Conservation (phyloP, 1,140 invertebrate genomes). For the Hyposmocoma kahamanoa region DNA sequence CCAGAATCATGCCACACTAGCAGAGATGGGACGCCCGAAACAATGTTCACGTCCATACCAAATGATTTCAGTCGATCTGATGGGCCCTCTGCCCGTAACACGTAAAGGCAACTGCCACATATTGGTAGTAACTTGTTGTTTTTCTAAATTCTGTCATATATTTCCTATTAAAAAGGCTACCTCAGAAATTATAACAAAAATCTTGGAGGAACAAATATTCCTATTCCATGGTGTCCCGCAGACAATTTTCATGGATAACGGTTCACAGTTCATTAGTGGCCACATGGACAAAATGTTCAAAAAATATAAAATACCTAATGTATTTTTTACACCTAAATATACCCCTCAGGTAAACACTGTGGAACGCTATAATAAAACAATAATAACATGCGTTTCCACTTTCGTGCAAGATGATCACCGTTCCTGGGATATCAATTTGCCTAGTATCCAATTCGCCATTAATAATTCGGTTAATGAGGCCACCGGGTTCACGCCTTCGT, state of each 20-base stretch:
- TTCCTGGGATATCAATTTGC: background rate
- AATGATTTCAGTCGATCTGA: background rate
- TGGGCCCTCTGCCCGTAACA: background rate
- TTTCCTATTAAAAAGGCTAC: background rate
- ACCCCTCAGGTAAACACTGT: background rate
- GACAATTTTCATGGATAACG: background rate
- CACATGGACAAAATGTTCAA: background rate
- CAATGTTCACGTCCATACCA: background rate
- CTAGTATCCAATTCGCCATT: background rate
- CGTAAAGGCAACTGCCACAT: background rate
- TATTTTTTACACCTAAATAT: background rate
- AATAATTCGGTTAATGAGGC: background rate
- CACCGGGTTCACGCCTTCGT: constrained; percentile 17
- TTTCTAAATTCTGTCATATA: background rate
- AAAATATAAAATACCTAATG: background rate
- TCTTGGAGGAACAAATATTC: background rate
- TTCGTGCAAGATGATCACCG: background rate
- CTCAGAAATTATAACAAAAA: background rate
- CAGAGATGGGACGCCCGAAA: background rate
- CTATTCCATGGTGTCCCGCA: background rate
- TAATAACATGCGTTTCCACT: background rate
- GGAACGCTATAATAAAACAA: background rate
- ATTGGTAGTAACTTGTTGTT: background rate
- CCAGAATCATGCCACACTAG: background rate
- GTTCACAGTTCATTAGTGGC: background rate